A percentile compares a stretch with the other conserved stretches of the same genome.
These are phyloP conservation scores for Hydroisotoma schaefferi DNA, from an alignment of 2,888 invertebrate genomes.

Conservation along the genomic window DNA sequence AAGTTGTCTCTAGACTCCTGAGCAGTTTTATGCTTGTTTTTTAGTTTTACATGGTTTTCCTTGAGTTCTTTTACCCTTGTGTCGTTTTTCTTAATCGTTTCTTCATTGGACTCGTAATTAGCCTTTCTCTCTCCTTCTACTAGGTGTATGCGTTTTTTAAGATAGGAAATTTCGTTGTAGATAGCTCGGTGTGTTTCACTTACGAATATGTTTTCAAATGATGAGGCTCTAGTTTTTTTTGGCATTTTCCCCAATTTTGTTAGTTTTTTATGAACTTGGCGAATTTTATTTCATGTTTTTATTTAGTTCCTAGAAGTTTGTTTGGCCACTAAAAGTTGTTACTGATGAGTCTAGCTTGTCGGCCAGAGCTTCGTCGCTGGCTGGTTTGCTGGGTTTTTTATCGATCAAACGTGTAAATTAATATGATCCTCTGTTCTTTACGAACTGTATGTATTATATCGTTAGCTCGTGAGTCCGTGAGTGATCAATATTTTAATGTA, in stretches of 20 bases:
- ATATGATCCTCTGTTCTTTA: no score
- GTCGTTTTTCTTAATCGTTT: slow-evolving; percentile 42
- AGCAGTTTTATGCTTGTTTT: slow-evolving; percentile 24
- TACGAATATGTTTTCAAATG: slow-evolving; percentile 44
- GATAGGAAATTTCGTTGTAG: slow-evolving; percentile 44
- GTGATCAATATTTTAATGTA: no score
- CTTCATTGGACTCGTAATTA: slow-evolving; percentile 44
- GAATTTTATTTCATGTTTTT: no score
- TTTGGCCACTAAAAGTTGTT: no score
- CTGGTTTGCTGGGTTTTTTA: no score
- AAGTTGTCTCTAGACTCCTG: slow-evolving; percentile 29
- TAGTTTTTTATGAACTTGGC: no score
- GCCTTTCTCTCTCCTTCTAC: slow-evolving; percentile 47
- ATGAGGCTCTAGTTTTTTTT: slow-evolving; percentile 31
- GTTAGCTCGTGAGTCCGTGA: no score
- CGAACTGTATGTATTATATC: no score
- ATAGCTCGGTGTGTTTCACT: slow-evolving; percentile 40
- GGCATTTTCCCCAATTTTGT: slow-evolving; percentile 25
- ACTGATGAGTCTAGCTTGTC: no score
- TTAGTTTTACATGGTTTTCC: slow-evolving; percentile 27
- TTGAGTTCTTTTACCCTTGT: slow-evolving; percentile 27
- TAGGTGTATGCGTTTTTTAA: slow-evolving; percentile 46
- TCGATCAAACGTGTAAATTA: no score
- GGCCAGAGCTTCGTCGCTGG: no score
- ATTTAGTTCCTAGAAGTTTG: no score